Evolutionary conservation across 2,113 vertebrate species (phyloP).

Genomic region (Pithys albifrons): DNA sequence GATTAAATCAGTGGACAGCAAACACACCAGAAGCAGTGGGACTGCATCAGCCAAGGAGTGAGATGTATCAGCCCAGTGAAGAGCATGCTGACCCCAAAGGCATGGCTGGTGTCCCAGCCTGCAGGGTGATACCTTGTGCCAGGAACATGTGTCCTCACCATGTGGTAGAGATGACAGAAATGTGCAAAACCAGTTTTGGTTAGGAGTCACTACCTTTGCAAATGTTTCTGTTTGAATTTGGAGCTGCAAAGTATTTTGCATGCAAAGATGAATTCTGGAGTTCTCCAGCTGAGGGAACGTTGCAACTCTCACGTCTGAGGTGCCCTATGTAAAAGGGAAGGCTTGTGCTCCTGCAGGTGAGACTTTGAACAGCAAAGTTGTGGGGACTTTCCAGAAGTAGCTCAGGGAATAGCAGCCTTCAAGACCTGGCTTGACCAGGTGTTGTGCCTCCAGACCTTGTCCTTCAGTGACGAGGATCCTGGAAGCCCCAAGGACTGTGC

Average conservation of each 20-base stretch:
- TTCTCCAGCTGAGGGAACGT: background rate
- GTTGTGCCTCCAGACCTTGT: background rate
- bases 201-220: background rate
- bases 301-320: background rate
- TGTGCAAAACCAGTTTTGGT: background rate
- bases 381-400: background rate
- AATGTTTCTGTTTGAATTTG: background rate
- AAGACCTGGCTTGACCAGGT: accelerated
- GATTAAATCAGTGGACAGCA: background rate
- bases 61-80: background rate
- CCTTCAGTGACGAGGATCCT: background rate
- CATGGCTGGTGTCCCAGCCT: background rate
- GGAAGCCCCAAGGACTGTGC: background rate
- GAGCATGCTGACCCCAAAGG: background rate
- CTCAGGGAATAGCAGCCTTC: background rate
- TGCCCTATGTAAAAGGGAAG: background rate
- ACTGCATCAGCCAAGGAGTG: background rate
- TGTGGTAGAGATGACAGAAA: background rate
- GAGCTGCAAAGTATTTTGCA: background rate
- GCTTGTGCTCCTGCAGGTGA: background rate
- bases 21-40: background rate
- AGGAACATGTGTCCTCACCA: background rate
- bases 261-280: background rate
- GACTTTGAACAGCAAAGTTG: background rate
- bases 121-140: background rate